These are phyloP conservation scores for Steromphala cineraria DNA, from an alignment of 2,888 invertebrate genomes.

Conservation along the genomic window DNA sequence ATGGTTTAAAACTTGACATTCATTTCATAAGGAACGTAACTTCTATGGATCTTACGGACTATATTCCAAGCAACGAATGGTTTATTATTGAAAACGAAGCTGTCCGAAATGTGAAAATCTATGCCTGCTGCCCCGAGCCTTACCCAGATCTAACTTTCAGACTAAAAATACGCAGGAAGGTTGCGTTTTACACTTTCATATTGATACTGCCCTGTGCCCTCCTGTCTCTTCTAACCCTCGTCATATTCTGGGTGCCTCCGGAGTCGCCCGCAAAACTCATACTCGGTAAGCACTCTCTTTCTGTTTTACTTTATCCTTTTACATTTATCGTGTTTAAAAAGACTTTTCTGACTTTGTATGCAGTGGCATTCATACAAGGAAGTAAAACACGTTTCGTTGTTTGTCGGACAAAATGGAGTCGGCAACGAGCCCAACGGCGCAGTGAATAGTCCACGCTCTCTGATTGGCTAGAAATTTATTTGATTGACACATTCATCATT, in stretches of 20 bases:
- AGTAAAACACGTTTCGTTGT: too few relatives aligned
- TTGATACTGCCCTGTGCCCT: constrained; percentile 75
- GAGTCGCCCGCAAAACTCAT: constrained; percentile 75
- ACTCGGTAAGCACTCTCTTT: constrained; percentile 67
- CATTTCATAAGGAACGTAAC: constrained; percentile 46
- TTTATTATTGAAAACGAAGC: constrained; percentile 67
- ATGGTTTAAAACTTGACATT: constrained; percentile 69
- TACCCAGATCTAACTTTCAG: constrained; percentile 73
- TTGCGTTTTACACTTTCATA: constrained; percentile 74
- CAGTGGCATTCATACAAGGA: too few relatives aligned
- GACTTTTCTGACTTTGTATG: too few relatives aligned
- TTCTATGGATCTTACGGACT: constrained; percentile 63
- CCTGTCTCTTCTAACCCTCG: constrained; percentile 73
- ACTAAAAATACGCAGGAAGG: constrained; percentile 63
- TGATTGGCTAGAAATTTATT: too few relatives aligned
- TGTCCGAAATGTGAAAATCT: constrained; percentile 62
- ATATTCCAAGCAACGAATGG: constrained; percentile 75
- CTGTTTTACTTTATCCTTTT: too few relatives aligned
- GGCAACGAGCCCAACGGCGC: too few relatives aligned
- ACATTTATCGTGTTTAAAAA: too few relatives aligned
- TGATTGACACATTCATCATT: too few relatives aligned
- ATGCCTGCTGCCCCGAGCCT: constrained; percentile 73
- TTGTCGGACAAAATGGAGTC: too few relatives aligned
- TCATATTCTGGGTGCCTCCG: constrained; percentile 76
- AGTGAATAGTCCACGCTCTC: too few relatives aligned